These are phyloP conservation scores for Mustelus asterias DNA, from an alignment of 2,113 vertebrate genomes.

Conservation along the genomic window DNA sequence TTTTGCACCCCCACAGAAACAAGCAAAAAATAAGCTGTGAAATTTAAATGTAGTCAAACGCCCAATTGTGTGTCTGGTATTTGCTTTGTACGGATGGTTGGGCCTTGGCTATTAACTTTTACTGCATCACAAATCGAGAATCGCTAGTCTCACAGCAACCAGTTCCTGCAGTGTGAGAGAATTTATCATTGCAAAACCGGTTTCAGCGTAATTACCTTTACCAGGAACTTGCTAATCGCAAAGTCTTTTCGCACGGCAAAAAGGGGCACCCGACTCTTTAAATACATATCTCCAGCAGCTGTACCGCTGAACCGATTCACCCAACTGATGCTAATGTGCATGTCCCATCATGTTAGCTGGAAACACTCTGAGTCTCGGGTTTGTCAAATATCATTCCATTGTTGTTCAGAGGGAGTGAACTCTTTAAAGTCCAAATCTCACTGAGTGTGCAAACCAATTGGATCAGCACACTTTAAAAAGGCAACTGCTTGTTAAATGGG, in stretches of 20 bases:
- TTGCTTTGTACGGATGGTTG: not conserved
- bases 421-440: not conserved
- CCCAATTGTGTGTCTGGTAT: not conserved
- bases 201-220: not conserved
- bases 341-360: not conserved
- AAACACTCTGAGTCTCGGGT: not conserved
- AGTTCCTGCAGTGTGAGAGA: not conserved
- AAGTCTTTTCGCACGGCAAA: not conserved
- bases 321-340: not conserved
- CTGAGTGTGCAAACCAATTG: not conserved
- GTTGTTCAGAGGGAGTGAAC: not conserved
- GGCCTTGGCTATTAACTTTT: not conserved
- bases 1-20: no score
- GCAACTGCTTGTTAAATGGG: not conserved
- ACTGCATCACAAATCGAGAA: not conserved
- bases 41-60: not conserved
- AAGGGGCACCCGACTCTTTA: not conserved
- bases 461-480: not conserved
- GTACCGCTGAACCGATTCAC: not conserved
- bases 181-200: not conserved
- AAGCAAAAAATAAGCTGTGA: not conserved
- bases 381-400: not conserved
- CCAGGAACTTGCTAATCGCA: not conserved
- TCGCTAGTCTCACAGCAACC: not conserved
- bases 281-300: not conserved